Conservation (phyloP, 2,888 invertebrate species). For the Agapostemon virescens region DNA sequence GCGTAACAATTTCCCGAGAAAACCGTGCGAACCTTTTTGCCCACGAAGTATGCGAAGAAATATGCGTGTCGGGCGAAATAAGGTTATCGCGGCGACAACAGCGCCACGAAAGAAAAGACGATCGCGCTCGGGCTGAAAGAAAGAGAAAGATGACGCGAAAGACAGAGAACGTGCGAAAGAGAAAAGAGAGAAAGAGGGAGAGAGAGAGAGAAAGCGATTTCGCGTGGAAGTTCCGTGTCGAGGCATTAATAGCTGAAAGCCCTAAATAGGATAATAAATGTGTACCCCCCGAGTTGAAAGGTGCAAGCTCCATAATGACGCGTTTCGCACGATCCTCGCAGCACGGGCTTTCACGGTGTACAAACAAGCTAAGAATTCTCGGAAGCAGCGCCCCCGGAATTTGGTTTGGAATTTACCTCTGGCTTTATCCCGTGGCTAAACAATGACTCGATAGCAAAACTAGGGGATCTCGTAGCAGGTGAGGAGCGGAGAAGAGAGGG, state of each 20-base stretch:
- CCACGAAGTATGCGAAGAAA: not conserved
- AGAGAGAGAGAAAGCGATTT: not conserved
- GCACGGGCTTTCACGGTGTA: constrained; percentile 2
- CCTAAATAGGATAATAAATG: constrained; percentile 4
- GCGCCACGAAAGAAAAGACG: not conserved
- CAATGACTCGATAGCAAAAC: constrained; percentile 23
- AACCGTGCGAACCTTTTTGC: not conserved
- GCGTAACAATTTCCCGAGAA: not conserved
- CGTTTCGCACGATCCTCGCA: constrained; percentile 15
- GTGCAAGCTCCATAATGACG: constrained; percentile 12
- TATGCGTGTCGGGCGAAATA: constrained; percentile 4
- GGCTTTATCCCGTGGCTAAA: constrained; percentile 19
- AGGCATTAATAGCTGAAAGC: not conserved
- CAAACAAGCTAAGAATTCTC: constrained; percentile 25
- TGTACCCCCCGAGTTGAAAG: constrained; percentile 10
- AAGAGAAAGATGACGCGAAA: too few relatives aligned
- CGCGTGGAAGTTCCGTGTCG: not conserved
- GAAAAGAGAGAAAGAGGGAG: not conserved
- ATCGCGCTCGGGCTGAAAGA: not conserved
- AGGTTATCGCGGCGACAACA: not conserved
- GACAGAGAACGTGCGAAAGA: not conserved
- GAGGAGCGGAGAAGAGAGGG: too few relatives aligned
- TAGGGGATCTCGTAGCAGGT: too few relatives aligned
- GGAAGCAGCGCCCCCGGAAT: constrained; percentile 10
- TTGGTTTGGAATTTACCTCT: constrained; percentile 17